Conservation (phyloP, 2,888 invertebrate genomes). For the Margaritifera margaritifera region DNA sequence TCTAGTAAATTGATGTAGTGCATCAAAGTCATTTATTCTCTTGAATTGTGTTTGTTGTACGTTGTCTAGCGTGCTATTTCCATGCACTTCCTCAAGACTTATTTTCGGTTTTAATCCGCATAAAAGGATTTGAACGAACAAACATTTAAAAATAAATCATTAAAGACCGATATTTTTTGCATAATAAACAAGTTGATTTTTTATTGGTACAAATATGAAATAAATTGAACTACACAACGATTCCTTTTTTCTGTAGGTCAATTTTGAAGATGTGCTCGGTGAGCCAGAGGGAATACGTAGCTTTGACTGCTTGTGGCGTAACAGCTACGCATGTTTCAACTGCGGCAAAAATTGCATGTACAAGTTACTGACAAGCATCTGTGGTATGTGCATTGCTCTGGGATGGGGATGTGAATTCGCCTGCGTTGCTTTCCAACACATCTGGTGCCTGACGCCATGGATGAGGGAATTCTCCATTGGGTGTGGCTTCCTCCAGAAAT, state of each 20-base stretch:
- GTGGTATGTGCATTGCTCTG: conserved; percentile 81
- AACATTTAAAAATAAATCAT: too few species aligned
- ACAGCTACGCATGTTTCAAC: conserved; percentile 78
- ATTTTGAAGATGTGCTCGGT: conserved; percentile 58
- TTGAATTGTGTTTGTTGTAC: too few species aligned
- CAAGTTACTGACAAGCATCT: conserved; percentile 79
- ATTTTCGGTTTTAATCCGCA: too few species aligned
- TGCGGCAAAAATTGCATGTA: conserved; percentile 81
- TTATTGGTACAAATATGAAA: too few species aligned
- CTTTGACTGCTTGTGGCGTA: conserved; percentile 82
- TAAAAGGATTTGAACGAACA: too few species aligned
- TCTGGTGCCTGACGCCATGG: conserved; percentile 83
- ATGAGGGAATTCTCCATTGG: conserved; percentile 80
- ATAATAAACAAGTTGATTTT: too few species aligned
- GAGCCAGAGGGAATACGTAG: conserved; percentile 60
- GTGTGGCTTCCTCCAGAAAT: conserved; percentile 52
- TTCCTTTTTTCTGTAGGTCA: conserved; percentile 29
- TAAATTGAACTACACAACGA: not conserved
- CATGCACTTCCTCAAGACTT: too few species aligned
- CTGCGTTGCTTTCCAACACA: conserved; percentile 78
- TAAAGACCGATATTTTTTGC: too few species aligned
- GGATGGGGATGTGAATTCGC: conserved; percentile 73
- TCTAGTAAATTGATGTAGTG: too few species aligned
- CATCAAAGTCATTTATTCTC: too few species aligned
- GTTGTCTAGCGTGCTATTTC: too few species aligned